Conservation (phyloP, 2,888 invertebrate species). For the Lagria hirta region DNA sequence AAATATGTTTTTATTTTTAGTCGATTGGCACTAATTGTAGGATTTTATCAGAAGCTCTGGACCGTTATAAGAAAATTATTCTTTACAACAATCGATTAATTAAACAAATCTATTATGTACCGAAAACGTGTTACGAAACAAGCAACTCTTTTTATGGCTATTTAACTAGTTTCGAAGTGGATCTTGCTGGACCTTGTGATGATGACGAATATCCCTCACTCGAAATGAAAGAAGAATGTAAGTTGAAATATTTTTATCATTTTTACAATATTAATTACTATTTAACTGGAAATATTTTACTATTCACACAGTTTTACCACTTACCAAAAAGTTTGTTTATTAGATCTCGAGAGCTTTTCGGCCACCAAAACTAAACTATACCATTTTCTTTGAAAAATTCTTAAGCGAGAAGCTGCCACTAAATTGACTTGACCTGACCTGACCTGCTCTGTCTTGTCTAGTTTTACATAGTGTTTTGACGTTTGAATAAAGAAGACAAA, state of each 20-base stretch:
- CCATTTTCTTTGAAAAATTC: too few relatives aligned
- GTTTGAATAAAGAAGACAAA: too few relatives aligned
- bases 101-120: constrained; percentile 21
- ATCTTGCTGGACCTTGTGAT: constrained; percentile 64
- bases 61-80: constrained; percentile 9
- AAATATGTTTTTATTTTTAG: constrained; percentile 2
- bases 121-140: constrained; percentile 11
- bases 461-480: too few relatives aligned
- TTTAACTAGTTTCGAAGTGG: constrained; percentile 59
- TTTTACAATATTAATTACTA: constrained; percentile 3
- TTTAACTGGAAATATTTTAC: too few relatives aligned
- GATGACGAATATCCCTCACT: constrained; percentile 61
- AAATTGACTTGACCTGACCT: too few relatives aligned
- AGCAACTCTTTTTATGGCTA: constrained; percentile 44
- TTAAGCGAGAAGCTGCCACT: too few relatives aligned
- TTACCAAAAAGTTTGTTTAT: too few relatives aligned
- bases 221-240: constrained; percentile 78
- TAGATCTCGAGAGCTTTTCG: too few relatives aligned
- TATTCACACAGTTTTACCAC: too few relatives aligned
- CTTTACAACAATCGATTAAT: constrained; percentile 49
- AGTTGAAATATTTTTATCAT: constrained; percentile 41
- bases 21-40: constrained; percentile 2
- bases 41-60: constrained; percentile 3
- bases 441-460: too few relatives aligned
- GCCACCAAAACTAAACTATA: too few relatives aligned